Conservation (phyloP, 1,140 invertebrate genomes). For the roundworm (Caenorhabditis elegans) region DNA sequence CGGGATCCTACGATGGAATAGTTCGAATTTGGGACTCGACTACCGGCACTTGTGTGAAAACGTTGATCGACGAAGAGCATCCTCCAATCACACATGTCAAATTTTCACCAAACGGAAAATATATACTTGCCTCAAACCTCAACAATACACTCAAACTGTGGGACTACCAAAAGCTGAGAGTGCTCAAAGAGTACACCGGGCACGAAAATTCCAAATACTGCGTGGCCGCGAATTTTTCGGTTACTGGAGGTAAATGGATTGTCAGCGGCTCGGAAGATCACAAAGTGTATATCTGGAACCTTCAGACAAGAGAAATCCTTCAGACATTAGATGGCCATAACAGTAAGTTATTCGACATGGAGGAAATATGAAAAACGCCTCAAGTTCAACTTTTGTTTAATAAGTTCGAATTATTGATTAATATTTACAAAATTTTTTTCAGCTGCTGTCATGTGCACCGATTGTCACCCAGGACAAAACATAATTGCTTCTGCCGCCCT, state of each 20-base stretch:
- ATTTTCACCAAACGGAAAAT: constrained; percentile 99
- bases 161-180: constrained; percentile 93
- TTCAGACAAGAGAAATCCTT: constrained; percentile 98
- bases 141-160: constrained; percentile 95
- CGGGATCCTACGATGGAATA: constrained; percentile 96
- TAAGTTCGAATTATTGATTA: neutral
- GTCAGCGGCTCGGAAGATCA: constrained; percentile 99
- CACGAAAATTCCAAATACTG: constrained; percentile 99
- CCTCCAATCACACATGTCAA: constrained; percentile 99
- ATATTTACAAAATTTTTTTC: constrained; percentile 67
- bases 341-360: constrained; percentile 73
- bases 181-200: constrained; percentile 93
- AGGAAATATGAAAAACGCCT: too few relatives aligned
- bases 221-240: constrained; percentile 99
- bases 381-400: neutral
- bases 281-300: constrained; percentile 98
- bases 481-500: constrained; percentile 97
- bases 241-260: constrained; percentile 99
- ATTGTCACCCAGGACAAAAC: constrained; percentile 96
- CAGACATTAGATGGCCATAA: constrained; percentile 94
- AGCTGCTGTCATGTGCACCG: constrained; percentile 95
- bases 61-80: constrained; percentile 89
- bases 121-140: constrained; percentile 93
- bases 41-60: constrained; percentile 97
- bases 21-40: constrained; percentile 99